Conservation (phyloP, 2,797 vertebrate genomes). For the Falco concolor region DNA sequence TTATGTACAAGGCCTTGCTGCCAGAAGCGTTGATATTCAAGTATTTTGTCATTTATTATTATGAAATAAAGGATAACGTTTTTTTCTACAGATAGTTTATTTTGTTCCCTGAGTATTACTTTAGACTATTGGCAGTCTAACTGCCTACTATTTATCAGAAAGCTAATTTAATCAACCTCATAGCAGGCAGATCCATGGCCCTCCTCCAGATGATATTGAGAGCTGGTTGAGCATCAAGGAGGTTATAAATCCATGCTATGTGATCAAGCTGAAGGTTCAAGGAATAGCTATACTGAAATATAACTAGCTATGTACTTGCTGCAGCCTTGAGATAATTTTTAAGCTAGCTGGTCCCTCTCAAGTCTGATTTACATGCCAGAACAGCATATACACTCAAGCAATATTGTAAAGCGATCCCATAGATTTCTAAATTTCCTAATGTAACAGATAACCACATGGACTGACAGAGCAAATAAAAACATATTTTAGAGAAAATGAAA, state of each 20-base stretch:
- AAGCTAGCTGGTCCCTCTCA: neutral
- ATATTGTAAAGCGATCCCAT: neutral
- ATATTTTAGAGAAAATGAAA: neutral
- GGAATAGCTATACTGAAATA: conserved; percentile 2
- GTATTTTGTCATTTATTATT: neutral
- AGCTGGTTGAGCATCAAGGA: conserved; percentile 1
- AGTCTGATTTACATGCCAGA: neutral
- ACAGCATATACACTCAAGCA: neutral
- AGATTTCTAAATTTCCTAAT: neutral
- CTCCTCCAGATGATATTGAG: conserved; percentile 6
- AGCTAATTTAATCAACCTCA: conserved; percentile 43
- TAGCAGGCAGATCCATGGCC: neutral
- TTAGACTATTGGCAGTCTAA: neutral
- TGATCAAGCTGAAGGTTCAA: conserved; percentile 34
- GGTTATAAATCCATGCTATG: conserved; percentile 3
- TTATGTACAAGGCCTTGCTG: neutral
- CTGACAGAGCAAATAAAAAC: neutral
- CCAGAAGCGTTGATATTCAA: neutral
- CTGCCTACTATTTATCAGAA: conserved; percentile 1
- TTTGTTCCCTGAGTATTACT: neutral
- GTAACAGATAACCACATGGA: neutral
- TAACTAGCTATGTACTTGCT: neutral
- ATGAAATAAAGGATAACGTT: neutral
- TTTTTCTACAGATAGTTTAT: neutral
- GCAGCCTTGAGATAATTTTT: neutral